Conservation (phyloP, 2,888 invertebrate genomes). For the Acanthosepion esculentum region DNA sequence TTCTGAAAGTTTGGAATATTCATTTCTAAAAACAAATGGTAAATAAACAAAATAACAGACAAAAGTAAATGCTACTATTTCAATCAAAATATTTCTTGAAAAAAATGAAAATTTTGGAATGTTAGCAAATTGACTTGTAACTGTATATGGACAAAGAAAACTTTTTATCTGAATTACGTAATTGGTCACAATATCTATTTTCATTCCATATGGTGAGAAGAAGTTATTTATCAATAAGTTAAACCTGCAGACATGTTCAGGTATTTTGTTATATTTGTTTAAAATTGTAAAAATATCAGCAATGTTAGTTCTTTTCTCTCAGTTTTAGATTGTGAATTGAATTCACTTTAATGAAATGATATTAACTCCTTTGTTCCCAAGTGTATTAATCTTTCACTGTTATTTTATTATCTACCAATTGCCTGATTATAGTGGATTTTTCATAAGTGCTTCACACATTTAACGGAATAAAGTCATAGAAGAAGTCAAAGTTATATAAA, state of each 20-base stretch:
- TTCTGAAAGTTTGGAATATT: background rate
- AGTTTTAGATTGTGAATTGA: too few relatives aligned
- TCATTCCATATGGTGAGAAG: background rate
- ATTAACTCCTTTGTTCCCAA: too few relatives aligned
- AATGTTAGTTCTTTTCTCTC: too few relatives aligned
- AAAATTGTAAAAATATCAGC: too few relatives aligned
- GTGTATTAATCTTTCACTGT: too few relatives aligned
- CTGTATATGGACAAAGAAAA: background rate
- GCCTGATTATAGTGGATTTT: too few relatives aligned
- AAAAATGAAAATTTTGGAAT: background rate
- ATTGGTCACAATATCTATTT: background rate
- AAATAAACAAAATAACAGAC: background rate
- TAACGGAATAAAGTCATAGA: too few relatives aligned
- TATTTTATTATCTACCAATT: too few relatives aligned
- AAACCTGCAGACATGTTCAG: background rate
- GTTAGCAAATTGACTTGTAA: background rate
- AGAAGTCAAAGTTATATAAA: too few relatives aligned
- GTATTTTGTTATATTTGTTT: background rate
- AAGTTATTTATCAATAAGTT: slow-evolving; percentile 8
- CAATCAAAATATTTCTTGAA: background rate
- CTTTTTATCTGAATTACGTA: background rate
- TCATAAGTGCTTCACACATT: too few relatives aligned
- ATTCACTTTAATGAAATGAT: too few relatives aligned
- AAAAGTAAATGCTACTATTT: background rate
- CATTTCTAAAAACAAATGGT: background rate